phyloP scores from a whole-genome alignment of 2,888 invertebrate species.

The Andrena flavipes region DNA sequence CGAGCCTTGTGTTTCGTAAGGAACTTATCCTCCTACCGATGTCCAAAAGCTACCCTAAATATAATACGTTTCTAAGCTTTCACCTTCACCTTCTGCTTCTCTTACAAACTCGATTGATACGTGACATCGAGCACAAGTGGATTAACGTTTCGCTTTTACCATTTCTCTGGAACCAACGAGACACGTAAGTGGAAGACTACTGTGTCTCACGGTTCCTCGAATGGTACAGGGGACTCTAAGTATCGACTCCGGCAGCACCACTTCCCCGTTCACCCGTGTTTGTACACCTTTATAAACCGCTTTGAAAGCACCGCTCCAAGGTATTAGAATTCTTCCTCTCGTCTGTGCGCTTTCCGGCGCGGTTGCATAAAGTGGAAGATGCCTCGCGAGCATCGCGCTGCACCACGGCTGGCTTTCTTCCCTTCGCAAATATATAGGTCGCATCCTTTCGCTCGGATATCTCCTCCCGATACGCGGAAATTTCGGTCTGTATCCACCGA shows the following conservation, averaged over 20 bases:
- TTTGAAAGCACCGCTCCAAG: constrained; percentile 43
- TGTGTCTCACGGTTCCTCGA: neutral
- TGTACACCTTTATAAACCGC: constrained; percentile 47
- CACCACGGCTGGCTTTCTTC: constrained; percentile 41
- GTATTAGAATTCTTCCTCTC: constrained; percentile 51
- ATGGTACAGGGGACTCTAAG: constrained; percentile 17
- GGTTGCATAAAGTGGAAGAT: constrained; percentile 41
- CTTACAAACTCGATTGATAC: too few species aligned
- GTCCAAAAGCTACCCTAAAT: too few species aligned
- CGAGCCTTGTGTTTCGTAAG: too few species aligned
- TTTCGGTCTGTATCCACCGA: neutral
- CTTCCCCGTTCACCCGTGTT: constrained; percentile 19
- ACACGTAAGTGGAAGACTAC: neutral
- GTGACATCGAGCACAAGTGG: neutral
- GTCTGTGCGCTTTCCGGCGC: constrained; percentile 15
- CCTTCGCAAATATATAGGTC: constrained; percentile 47
- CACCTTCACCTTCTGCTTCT: too few species aligned
- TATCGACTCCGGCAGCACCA: constrained; percentile 5
- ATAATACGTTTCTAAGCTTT: too few species aligned
- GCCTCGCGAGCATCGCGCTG: constrained; percentile 38
- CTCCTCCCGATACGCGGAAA: constrained; percentile 20
- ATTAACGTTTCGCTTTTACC: constrained; percentile 52
- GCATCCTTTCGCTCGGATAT: constrained; percentile 28
- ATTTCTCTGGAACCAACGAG: constrained; percentile 16
- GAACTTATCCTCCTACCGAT: too few species aligned